phyloP scores from a whole-genome alignment of 2,888 invertebrate species.

The Orthosia cruda region DNA sequence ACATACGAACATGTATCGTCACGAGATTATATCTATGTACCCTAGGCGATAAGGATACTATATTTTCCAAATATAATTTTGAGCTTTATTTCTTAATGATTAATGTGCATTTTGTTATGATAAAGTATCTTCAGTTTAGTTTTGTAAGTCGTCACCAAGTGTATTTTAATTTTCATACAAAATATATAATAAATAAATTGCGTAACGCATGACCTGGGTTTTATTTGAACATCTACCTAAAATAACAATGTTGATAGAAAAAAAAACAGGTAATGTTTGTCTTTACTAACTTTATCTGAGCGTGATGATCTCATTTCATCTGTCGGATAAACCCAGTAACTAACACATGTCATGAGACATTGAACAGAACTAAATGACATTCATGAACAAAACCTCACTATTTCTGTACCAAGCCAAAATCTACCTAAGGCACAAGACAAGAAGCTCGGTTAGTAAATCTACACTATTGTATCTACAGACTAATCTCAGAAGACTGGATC shows the following conservation, averaged over 20 bases:
- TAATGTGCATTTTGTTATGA: constrained; percentile 69
- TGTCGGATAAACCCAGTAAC: neutral
- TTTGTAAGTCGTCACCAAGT: constrained; percentile 59
- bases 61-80: constrained; percentile 61
- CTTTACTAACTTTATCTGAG: neutral
- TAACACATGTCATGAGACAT: neutral
- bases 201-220: constrained; percentile 44
- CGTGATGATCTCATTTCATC: neutral
- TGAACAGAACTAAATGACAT: neutral
- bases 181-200: constrained; percentile 56
- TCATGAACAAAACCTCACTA: neutral
- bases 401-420: constrained; percentile 12
- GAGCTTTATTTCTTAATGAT: constrained; percentile 61
- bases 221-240: constrained; percentile 32
- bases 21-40: constrained; percentile 49
- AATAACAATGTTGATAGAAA: neutral
- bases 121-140: constrained; percentile 44
- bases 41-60: constrained; percentile 37
- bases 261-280: neutral
- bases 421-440: neutral
- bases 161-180: constrained; percentile 67
- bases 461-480: too few relatives aligned
- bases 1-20: constrained; percentile 7
- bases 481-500: too few relatives aligned
- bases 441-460: neutral